Conservation (phyloP, 2,113 vertebrate species). For the Dicentrarchus labrax region DNA sequence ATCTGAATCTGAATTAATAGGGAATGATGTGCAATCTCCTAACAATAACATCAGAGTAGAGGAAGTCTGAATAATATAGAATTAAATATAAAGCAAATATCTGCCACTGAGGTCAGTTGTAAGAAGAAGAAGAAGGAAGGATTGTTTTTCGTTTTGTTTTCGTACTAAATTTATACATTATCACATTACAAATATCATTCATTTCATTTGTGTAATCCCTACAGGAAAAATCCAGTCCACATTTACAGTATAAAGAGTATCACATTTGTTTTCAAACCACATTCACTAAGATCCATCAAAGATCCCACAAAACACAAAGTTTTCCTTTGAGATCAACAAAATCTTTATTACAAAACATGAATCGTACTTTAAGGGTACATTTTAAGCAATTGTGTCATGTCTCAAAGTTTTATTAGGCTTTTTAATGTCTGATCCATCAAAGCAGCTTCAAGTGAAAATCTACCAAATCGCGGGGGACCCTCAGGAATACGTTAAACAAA, state of each 20-base stretch:
- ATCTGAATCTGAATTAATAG: background rate
- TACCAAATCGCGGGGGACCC: background rate
- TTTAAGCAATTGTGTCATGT: constrained; percentile 21
- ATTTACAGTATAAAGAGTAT: background rate
- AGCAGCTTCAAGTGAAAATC: constrained; percentile 22
- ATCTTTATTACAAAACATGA: constrained; percentile 62
- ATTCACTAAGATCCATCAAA: background rate
- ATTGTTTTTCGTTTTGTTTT: background rate
- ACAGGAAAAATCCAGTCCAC: background rate
- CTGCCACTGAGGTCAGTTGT: background rate
- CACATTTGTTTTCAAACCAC: background rate
- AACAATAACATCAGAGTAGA: background rate
- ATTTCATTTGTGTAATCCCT: background rate
- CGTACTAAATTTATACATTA: background rate
- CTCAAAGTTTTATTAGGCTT: constrained; percentile 3
- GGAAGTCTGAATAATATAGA: background rate
- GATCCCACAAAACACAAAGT: constrained; percentile 8
- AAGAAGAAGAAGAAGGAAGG: no score
- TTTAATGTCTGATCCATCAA: constrained; percentile 19
- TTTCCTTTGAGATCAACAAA: constrained; percentile 22
- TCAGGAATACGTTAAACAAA: background rate
- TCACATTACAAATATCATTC: background rate
- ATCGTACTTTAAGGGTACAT: background rate
- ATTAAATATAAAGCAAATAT: background rate
- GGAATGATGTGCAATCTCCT: background rate